These are phyloP conservation scores for Tenthredo amoena DNA, from an alignment of 2,888 invertebrate species.

Conservation along the genomic window DNA sequence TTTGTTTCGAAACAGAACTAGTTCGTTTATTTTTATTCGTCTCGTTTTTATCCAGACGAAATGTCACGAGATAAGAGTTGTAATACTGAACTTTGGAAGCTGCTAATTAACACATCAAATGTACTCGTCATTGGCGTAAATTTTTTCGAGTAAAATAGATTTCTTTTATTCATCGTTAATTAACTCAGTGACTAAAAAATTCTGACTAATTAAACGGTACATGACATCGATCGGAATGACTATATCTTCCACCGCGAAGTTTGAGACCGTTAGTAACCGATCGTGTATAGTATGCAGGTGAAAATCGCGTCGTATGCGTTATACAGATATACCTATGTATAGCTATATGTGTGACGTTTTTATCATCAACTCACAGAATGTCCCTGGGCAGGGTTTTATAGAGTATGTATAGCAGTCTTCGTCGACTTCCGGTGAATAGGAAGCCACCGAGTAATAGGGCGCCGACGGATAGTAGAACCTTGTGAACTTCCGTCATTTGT, in stretches of 20 bases:
- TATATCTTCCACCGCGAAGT: neutral
- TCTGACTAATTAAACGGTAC: neutral
- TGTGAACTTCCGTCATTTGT: constrained; percentile 80
- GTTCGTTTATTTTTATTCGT: neutral
- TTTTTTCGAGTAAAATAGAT: neutral
- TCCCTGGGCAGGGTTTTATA: constrained; percentile 85
- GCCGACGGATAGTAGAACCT: constrained; percentile 85
- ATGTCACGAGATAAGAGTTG: neutral
- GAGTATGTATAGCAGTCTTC: constrained; percentile 82
- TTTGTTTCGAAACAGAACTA: neutral
- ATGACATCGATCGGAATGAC: neutral
- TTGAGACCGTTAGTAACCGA: neutral
- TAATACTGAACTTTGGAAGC: neutral
- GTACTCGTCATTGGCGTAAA: neutral
- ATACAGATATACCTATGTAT: neutral
- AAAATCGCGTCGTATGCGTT: neutral
- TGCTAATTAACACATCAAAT: neutral
- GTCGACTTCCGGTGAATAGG: constrained; percentile 81
- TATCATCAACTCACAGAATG: constrained; percentile 81
- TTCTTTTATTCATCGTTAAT: neutral
- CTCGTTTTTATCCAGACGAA: neutral
- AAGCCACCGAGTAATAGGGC: constrained; percentile 83
- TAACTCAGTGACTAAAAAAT: neutral
- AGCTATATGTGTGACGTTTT: neutral
- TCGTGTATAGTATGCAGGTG: neutral